Conservation (phyloP, 2,113 vertebrate genomes). For the Seriola quinqueradiata region DNA sequence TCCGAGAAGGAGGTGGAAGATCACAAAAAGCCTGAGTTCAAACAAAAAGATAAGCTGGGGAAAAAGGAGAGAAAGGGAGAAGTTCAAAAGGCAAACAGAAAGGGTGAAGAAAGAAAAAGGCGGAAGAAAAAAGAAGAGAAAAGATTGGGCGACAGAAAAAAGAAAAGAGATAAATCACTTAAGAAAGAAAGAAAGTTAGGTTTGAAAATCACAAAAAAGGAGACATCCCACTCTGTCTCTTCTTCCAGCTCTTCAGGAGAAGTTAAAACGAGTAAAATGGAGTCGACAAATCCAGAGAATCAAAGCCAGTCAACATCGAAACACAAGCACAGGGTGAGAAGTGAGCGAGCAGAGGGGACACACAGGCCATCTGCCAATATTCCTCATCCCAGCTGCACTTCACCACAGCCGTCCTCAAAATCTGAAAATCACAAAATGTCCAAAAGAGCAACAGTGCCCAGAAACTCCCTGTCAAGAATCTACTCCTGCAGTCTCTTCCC, state of each 20-base stretch:
- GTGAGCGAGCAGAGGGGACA: slow-evolving; percentile 34
- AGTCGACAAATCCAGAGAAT: slow-evolving; percentile 6
- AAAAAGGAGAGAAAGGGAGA: slow-evolving; percentile 70
- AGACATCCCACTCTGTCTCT: slow-evolving; percentile 34
- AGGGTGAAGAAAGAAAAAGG: slow-evolving; percentile 69
- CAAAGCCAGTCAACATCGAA: slow-evolving; percentile 39
- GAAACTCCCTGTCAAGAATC: slow-evolving; percentile 21
- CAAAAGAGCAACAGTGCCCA: slow-evolving; percentile 33
- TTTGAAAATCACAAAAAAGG: slow-evolving; percentile 37
- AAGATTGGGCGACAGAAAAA: slow-evolving; percentile 61
- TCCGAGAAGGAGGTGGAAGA: slow-evolving; percentile 54
- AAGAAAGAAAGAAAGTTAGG: slow-evolving; percentile 59
- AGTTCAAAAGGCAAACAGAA: slow-evolving; percentile 41
- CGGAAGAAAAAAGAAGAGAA: slow-evolving; percentile 76
- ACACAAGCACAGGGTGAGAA: slow-evolving; percentile 67
- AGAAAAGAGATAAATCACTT: slow-evolving; percentile 65
- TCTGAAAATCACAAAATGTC: slow-evolving; percentile 37
- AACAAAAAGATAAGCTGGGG: slow-evolving; percentile 59
- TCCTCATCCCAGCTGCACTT: slow-evolving; percentile 36
- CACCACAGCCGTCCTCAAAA: slow-evolving; percentile 43
- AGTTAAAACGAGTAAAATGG: slow-evolving; percentile 33
- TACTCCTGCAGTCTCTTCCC: background rate
- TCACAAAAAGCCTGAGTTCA: slow-evolving; percentile 61
- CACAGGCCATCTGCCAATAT: slow-evolving; percentile 13
- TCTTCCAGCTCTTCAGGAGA: slow-evolving; percentile 10